Base-by-base conservation (phyloP, 2,888 invertebrate species). In the Mythimna vitellina region DNA sequence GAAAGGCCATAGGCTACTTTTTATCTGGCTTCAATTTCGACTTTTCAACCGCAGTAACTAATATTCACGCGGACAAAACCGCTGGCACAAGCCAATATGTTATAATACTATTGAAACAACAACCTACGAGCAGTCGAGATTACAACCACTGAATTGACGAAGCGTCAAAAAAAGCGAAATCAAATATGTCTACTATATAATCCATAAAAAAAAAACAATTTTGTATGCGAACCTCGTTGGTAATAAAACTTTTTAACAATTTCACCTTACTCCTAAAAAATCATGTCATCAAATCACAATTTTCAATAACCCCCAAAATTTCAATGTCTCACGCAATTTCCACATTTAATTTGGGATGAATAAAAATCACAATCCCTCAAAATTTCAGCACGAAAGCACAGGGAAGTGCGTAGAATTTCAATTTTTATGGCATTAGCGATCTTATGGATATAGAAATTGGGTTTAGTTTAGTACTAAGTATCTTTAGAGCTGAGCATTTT, bases 221-320 rank as follows among this genome's bases (percentile, higher is more conserved):
- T 35, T 3, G 25, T 32, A 77, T 68, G 25, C 60, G 53, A 42
- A 42, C 12, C 42, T 22, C 22, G 22, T 22, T 5, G n/a, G 22
- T 20, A 29, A 46, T 60, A 64, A 60, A 66, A 60, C 60, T 51
- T 75, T 71, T 60, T 57, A 62, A 66, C 54, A 80, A 64, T 68
- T 66, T 61, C 76, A 57, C 54, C 20, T 53, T 32, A 42, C 10
- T 54, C 54, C 35, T 35, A n/a, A 65, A 57, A 56, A 65, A 57
- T 61, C 79, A 80, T 80, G 70, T 85, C 82, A 85, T 86, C 85
- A 87, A 88, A 88, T 89, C 86, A 89, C 91, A 73, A 89, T 90
- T 92, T 92, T 90, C 89, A 90, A 91, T 90, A 89, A 65, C n/a
- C 86, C 86, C 84, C 20, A n/a, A 88, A 87, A 90, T 90, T 89